Base-by-base conservation (phyloP, 2,888 invertebrate genomes). In the Gnatocerus cornutus region DNA sequence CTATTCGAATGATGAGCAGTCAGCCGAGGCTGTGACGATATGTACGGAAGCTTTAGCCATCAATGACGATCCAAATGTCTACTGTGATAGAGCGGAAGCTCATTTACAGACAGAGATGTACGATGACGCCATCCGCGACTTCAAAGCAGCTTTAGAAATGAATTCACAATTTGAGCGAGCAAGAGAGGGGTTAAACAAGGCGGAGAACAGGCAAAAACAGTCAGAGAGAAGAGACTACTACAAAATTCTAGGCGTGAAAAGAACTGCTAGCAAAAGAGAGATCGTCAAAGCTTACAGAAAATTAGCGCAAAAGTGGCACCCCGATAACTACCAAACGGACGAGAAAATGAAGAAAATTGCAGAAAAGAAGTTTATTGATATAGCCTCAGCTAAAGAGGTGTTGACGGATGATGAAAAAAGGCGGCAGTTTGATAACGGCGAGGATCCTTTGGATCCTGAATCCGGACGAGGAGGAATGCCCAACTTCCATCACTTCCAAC, bases 361-460 rank as follows among this genome's bases (percentile, higher is more conserved):
- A 0, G 95, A 99, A 85, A 97, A 97, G 86, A 97, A 94, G 86
- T 99, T 99, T 84, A 98, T 99, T 73, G 99, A 99, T 84, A 93
- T 99, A 80, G 99, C 99, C 1, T 96, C 98, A 41, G 99, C 99
- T 61, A 99, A 99, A 86, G 99, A 99, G 89, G 98, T 97, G 13
- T 86, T 94, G 30, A 93, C 94, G 43, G 92, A 94, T 88, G 89
- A 93, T 73, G 98, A 99, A 83, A 99, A 98, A 87, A 89, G 99
- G 70, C 90, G 92, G 70, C 94, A 94, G 84, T 99, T 96, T 86
- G 99, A 99, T 87, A 89, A 90, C 76, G 99, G 99, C 71, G 92
- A 94, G 77, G 99, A 99, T 89, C 99, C 99, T 0, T 87, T 99
- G 63, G 99, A 99, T 88, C 98, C 99, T 0, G 99, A 99, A 84